Conservation (phyloP, 2,797 vertebrate genomes). For the Catharus ustulatus region DNA sequence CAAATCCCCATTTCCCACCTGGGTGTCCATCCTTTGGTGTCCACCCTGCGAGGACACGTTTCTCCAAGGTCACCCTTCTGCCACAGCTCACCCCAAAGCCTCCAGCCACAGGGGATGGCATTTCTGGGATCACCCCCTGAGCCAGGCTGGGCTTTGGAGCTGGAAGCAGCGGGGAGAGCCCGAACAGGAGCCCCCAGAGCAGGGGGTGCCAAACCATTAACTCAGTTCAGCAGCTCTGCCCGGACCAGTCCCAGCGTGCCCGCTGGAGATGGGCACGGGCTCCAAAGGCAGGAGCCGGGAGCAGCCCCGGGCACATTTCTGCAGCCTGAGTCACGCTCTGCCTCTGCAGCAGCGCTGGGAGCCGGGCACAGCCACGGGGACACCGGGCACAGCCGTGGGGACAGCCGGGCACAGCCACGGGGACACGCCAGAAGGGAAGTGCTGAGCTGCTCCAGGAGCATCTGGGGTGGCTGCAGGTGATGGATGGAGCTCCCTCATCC, state of each 20-base stretch:
- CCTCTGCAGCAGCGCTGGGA: not conserved
- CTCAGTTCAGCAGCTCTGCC: not conserved
- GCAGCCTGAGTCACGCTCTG: not conserved
- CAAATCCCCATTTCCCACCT: not conserved
- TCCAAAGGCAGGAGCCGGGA: not conserved
- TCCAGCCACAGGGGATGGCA: fast-evolving
- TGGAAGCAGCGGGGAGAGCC: not conserved
- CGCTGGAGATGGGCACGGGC: not conserved
- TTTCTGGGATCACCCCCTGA: not conserved
- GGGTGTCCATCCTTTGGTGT: fast-evolving
- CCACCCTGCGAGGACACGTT: fast-evolving
- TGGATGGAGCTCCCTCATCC: not conserved
- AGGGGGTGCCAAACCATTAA: not conserved
- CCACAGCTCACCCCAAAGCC: not conserved
- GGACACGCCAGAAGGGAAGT: not conserved
- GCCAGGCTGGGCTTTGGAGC: not conserved
- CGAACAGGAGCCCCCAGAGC: not conserved
- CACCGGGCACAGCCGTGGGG: no score
- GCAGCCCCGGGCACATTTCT: not conserved
- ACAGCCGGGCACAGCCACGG: not conserved
- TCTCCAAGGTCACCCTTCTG: not conserved
- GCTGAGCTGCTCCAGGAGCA: not conserved
- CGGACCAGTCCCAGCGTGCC: not conserved
- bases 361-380: not conserved
- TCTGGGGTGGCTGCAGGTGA: not conserved